Evolutionary conservation across 2,888 invertebrate species (phyloP).

Genomic region (Oasisia sp.): DNA sequence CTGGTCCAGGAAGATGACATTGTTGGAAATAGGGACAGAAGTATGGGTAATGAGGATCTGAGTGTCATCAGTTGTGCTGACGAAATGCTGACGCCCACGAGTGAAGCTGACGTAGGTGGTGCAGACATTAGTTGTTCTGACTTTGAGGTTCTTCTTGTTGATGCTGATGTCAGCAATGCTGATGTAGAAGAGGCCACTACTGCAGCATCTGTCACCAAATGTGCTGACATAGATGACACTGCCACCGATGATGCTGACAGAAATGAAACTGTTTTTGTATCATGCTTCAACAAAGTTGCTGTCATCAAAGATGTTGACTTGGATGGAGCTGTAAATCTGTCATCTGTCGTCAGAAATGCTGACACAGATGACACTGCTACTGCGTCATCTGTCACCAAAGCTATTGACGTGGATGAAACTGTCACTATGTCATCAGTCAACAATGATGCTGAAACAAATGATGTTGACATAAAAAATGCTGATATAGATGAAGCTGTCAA

Average conservation of each 20-base stretch:
- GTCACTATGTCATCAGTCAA: no score
- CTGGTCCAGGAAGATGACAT: not conserved
- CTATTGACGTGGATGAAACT: not conserved
- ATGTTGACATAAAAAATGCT: no score
- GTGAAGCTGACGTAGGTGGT: not conserved
- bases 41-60: not conserved
- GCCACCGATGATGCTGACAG: not conserved
- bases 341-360: not conserved
- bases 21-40: not conserved
- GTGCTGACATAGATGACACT: not conserved
- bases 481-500: no score
- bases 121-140: not conserved
- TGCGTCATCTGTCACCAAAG: not conserved
- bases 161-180: not conserved
- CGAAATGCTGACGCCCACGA: not conserved
- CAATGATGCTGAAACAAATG: no score
- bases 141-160: not conserved
- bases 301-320: not conserved
- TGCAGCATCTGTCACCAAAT: not conserved
- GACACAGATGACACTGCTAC: not conserved
- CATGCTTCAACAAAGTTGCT: not conserved
- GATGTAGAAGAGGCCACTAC: not conserved
- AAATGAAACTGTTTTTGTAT: not conserved
- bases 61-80: constrained; percentile 4
- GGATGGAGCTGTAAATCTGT: not conserved